Evolutionary conservation across 2,888 invertebrate genomes (phyloP).

Genomic region (Thera britannica): DNA sequence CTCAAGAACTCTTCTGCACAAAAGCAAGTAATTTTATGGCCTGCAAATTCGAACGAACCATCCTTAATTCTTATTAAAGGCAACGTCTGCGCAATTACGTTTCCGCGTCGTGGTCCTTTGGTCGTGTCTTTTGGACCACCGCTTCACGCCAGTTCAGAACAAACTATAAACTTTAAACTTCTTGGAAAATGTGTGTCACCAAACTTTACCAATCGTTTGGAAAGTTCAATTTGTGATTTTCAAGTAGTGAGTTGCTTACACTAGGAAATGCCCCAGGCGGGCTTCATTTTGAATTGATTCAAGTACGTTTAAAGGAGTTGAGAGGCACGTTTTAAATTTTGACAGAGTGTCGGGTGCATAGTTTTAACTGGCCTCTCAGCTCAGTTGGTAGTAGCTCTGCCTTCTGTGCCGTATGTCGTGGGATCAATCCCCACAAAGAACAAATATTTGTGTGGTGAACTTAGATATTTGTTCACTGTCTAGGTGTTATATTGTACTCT

Average conservation of each 20-base stretch:
- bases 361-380: too few species aligned
- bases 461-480: too few species aligned
- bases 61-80: too few species aligned
- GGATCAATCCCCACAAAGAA: too few species aligned
- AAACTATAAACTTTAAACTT: background rate
- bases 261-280: constrained; percentile 3
- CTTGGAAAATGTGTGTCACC: background rate
- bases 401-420: too few species aligned
- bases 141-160: background rate
- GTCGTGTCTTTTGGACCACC: background rate
- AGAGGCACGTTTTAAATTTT: constrained; percentile 27
- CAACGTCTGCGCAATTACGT: too few species aligned
- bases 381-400: too few species aligned
- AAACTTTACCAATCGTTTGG: constrained; percentile 13
- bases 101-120: background rate
- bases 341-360: background rate
- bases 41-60: too few species aligned
- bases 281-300: constrained; percentile 7
- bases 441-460: too few species aligned
- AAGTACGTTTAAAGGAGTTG: constrained; percentile 2
- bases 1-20: too few species aligned
- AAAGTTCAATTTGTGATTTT: constrained; percentile 15
- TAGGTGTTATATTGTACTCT: too few species aligned
- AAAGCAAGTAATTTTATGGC: too few species aligned
- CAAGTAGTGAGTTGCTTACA: constrained; percentile 9